Base-by-base conservation (phyloP, 2,888 invertebrate species). In the Balanococcus diminutus region DNA sequence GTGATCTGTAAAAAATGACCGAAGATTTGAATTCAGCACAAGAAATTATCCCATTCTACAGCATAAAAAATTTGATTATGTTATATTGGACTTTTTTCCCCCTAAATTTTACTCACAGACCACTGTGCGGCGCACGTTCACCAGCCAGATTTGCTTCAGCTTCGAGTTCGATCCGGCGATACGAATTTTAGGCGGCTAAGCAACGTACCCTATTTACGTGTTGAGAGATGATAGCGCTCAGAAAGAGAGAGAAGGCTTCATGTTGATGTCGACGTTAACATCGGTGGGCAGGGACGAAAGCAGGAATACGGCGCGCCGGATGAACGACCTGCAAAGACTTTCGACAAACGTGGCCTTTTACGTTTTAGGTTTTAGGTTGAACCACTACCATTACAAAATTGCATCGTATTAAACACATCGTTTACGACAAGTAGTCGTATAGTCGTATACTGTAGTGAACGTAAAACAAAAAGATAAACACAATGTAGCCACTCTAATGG, bases 311-410 rank as follows among this genome's bases (percentile, higher is more conserved):
- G 61, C 51, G 83, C 83, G 83, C 36, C 83, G 83, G 83, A 83
- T 83, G 83, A 83, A 83, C 83, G 83, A 83, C 83, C 83, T 83
- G 51, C 61, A 36, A 83, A 83, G 83, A 83, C 83, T 61, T 56
- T 83, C 51, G 83, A 83, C 83, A 61, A 83, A 83, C 83, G 83
- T 83, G 83, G 61, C 83, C 36, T 51, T 83, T 67, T 83, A 31
- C 56, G 56, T 56, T 56, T 56, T 56, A 56, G 56, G 56, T 56
- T 56, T 56, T 19, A 56, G 56, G 56, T 56, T 56, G 19, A 22
- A 56, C 56, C 22, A 56, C 56, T 22, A 56, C 56, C 9, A 19
- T 56, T 56, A 56, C 56, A 19, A 56, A 56, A 56, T 56, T 22
- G 56, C 56, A 22, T 56, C 56, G 56, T 56, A 56, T 56, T 22